Conservation (phyloP, 2,888 invertebrate species). For the Reticulitermes lucifugus region DNA sequence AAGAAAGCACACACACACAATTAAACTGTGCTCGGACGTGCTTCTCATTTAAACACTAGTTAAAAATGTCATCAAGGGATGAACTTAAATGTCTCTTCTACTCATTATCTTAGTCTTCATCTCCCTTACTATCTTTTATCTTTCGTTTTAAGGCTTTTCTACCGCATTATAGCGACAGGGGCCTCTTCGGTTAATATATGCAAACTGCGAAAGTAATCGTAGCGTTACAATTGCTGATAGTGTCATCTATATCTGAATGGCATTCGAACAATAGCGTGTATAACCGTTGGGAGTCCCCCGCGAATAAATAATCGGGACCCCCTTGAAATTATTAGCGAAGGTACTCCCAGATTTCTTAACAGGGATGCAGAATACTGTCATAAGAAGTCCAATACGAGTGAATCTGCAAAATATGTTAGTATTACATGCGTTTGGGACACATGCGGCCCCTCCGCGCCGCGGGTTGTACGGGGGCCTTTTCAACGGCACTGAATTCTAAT, state of each 20-base stretch:
- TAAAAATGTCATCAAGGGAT: conserved; percentile 52
- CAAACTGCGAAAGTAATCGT: conserved; percentile 28
- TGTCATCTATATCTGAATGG: background rate
- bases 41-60: conserved; percentile 54
- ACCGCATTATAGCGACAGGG: conserved; percentile 35
- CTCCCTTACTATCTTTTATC: conserved; percentile 36
- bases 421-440: no score
- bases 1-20: conserved; percentile 33
- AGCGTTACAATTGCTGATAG: conserved; percentile 24
- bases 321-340: no score
- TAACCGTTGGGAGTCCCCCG: no score
- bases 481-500: no score
- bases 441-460: no score
- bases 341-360: no score
- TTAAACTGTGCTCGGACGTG: conserved; percentile 50
- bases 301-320: no score
- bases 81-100: conserved; percentile 43
- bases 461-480: no score
- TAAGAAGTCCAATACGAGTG: no score
- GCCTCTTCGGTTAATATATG: conserved; percentile 33
- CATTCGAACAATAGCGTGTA: no score
- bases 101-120: conserved; percentile 45
- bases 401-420: no score
- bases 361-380: no score
- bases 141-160: conserved; percentile 3